These are phyloP conservation scores for Stomatorhinus ivindoensis DNA, from an alignment of 2,113 vertebrate species.

Conservation along the genomic window DNA sequence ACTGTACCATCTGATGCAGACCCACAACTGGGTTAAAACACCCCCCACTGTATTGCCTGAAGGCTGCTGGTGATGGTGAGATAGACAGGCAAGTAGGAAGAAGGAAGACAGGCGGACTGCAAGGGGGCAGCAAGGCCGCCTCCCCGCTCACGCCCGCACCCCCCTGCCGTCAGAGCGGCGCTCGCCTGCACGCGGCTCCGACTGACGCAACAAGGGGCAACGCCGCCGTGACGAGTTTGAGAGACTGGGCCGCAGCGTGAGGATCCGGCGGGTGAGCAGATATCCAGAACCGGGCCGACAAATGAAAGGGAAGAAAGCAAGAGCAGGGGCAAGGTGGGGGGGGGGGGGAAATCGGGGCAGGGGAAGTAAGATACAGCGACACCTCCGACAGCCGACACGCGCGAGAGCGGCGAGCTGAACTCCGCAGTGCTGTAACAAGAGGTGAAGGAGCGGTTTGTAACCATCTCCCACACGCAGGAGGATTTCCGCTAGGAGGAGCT, in stretches of 20 bases:
- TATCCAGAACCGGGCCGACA: not conserved
- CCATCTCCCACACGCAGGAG: not conserved
- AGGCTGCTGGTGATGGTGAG: not conserved
- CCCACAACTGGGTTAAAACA: not conserved
- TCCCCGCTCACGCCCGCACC: not conserved
- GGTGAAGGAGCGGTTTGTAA: not conserved
- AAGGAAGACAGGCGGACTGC: not conserved
- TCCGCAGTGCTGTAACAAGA: not conserved
- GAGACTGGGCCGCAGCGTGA: not conserved
- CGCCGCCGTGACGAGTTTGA: not conserved
- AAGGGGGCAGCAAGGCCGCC: not conserved
- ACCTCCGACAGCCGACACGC: not conserved
- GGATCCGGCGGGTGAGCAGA: not conserved
- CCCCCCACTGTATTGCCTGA: not conserved
- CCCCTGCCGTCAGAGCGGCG: not conserved
- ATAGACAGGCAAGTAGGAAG: not conserved
- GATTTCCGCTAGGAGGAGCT: not conserved
- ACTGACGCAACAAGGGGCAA: slow-evolving; percentile 8
- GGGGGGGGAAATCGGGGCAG: not conserved
- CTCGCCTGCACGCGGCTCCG: not conserved
- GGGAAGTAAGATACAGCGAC: not conserved
- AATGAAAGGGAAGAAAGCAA: not conserved
- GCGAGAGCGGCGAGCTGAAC: not conserved
- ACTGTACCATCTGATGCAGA: not conserved
- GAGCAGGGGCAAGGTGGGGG: not conserved